Evolutionary conservation across 2,797 vertebrate genomes (phyloP).

Genomic region (Sparidentex hasta): DNA sequence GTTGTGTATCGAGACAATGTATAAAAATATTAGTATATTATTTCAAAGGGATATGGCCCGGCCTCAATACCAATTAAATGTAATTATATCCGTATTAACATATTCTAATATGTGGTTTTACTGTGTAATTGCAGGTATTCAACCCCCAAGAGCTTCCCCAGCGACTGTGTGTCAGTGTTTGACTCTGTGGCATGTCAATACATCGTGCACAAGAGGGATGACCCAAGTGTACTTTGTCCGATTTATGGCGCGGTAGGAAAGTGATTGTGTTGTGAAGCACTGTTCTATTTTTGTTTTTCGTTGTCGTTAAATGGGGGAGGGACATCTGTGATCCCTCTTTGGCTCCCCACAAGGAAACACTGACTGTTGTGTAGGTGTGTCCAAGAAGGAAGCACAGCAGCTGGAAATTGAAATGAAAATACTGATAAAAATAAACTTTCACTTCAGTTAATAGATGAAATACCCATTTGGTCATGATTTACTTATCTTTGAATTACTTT

Average conservation of each 20-base stretch:
- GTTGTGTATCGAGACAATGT: too few species aligned
- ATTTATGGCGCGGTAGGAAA: slow-evolving; percentile 28
- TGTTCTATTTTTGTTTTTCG: too few species aligned
- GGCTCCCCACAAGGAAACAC: background rate
- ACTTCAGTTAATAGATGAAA: slow-evolving; percentile 2
- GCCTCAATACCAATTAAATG: background rate
- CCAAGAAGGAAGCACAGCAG: background rate
- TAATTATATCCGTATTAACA: background rate
- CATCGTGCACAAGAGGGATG: slow-evolving; percentile 67
- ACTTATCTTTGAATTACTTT: background rate
- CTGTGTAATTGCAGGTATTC: slow-evolving; percentile 63
- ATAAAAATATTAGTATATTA: too few species aligned
- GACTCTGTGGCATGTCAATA: slow-evolving; percentile 59
- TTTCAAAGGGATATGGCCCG: too few species aligned
- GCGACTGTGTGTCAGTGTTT: slow-evolving; percentile 74
- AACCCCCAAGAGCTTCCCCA: fast-evolving
- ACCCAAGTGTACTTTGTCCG: slow-evolving; percentile 55
- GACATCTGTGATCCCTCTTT: background rate
- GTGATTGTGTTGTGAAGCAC: slow-evolving; percentile 29
- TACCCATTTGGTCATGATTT: background rate
- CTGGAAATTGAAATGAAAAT: background rate
- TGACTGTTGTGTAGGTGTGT: background rate
- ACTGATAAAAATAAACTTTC: background rate
- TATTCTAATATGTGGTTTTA: background rate
- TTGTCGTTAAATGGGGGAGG: too few species aligned